phyloP scores from a whole-genome alignment of 2,113 vertebrate species.

The Sclerurus mexicanus region DNA sequence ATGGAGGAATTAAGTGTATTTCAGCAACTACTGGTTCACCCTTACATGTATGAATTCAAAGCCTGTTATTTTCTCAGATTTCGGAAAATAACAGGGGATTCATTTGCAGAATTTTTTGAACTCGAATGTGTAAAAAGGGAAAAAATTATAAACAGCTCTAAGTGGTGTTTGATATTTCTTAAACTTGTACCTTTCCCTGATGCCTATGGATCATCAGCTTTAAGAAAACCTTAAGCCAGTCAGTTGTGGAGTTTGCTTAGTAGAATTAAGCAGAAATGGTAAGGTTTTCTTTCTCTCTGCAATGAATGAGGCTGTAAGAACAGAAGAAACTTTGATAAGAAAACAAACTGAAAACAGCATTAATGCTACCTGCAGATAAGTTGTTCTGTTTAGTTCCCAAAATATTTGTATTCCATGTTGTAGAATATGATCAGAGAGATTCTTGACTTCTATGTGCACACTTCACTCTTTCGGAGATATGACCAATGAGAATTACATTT shows the following conservation, averaged over 20 bases:
- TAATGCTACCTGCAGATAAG: not conserved
- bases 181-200: not conserved
- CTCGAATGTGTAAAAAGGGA: not conserved
- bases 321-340: not conserved
- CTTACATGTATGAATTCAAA: not conserved
- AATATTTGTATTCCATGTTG: not conserved
- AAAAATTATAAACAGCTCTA: not conserved
- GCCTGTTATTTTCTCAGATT: not conserved
- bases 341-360: not conserved
- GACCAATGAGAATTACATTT: not conserved
- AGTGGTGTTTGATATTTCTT: not conserved
- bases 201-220: not conserved
- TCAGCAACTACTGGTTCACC: not conserved
- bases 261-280: not conserved
- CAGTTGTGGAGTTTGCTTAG: not conserved
- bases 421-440: not conserved
- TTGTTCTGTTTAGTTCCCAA: not conserved
- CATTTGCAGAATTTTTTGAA: not conserved
- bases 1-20: not conserved
- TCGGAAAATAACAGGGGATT: not conserved
- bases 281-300: not conserved
- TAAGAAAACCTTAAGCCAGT: not conserved
- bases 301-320: not conserved
- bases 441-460: not conserved
- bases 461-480: not conserved